These are phyloP conservation scores for Acipenser ruthenus DNA, from an alignment of 2,797 vertebrate species.

Conservation along the genomic window DNA sequence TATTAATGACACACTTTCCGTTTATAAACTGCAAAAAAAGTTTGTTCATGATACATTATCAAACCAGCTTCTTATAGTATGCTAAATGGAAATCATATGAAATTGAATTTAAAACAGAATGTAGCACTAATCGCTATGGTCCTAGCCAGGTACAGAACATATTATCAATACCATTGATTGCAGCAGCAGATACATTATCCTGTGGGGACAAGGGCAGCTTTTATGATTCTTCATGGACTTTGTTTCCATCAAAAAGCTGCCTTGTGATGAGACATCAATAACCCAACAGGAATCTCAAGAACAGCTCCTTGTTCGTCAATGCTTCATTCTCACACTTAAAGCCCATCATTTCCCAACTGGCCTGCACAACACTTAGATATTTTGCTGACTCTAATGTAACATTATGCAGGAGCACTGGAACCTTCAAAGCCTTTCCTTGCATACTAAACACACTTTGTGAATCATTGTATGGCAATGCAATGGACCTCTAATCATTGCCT, in stretches of 20 bases:
- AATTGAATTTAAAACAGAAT: too few relatives aligned
- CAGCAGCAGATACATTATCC: too few relatives aligned
- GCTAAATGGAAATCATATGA: too few relatives aligned
- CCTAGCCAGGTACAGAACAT: too few relatives aligned
- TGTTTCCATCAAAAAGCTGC: background rate
- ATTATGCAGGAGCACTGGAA: background rate
- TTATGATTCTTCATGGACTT: background rate
- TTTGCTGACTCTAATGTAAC: background rate
- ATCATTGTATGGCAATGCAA: background rate
- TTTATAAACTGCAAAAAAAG: too few relatives aligned
- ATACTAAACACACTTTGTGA: background rate
- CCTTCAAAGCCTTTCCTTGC: background rate
- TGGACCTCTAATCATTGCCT: background rate
- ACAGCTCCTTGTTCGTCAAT: background rate
- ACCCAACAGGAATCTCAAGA: background rate
- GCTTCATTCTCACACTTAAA: conserved; percentile 5
- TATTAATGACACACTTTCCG: too few relatives aligned
- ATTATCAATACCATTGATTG: too few relatives aligned
- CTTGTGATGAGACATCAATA: conserved; percentile 3
- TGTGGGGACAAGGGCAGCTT: background rate
- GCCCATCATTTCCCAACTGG: background rate
- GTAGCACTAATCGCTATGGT: too few relatives aligned
- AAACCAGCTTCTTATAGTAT: too few relatives aligned
- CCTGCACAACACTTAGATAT: background rate
- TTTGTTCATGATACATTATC: too few relatives aligned